A percentile compares a stretch with the other conserved stretches of the same genome.
Conservation (phyloP, 2,888 invertebrate species). For the Sarcophaga subvicina region DNA sequence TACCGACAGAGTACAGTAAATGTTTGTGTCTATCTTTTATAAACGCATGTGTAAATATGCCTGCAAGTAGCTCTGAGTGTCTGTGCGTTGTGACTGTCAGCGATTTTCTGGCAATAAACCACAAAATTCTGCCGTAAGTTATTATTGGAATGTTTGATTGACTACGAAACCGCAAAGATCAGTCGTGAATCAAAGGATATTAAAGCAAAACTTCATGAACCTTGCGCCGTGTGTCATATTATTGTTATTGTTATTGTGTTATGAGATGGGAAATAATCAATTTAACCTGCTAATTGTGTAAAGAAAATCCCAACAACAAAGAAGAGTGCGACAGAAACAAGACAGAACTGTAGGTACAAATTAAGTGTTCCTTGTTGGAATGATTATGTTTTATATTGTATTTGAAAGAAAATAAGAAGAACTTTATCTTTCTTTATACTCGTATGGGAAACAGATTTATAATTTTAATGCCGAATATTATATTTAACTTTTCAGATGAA, state of each 20-base stretch:
- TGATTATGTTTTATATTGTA: too few species aligned
- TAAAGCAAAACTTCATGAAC: background rate
- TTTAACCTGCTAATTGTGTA: slow-evolving; percentile 12
- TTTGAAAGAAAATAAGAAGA: too few species aligned
- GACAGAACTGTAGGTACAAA: background rate
- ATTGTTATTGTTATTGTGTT: background rate
- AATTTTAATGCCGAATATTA: background rate
- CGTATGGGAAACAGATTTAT: background rate
- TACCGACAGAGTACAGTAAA: slow-evolving; percentile 27
- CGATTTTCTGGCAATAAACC: slow-evolving; percentile 42
- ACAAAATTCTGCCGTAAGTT: slow-evolving; percentile 36
- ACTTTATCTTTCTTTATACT: background rate
- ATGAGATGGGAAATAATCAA: background rate
- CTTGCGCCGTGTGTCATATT: background rate
- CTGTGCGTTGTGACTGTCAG: slow-evolving; percentile 33
- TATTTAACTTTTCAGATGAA: background rate
- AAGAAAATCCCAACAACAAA: background rate
- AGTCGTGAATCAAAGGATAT: slow-evolving; percentile 11
- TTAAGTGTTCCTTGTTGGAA: too few species aligned
- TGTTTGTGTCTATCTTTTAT: background rate
- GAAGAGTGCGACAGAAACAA: background rate
- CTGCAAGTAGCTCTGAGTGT: too few species aligned
- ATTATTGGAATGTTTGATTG: slow-evolving; percentile 34
- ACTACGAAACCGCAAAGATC: slow-evolving; percentile 35
- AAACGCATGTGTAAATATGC: background rate